Percentiles rank a stretch among this genome's conserved stretches.
Evolutionary conservation across 2,888 invertebrate genomes (phyloP).

Genomic region (Dynastes grantii): DNA sequence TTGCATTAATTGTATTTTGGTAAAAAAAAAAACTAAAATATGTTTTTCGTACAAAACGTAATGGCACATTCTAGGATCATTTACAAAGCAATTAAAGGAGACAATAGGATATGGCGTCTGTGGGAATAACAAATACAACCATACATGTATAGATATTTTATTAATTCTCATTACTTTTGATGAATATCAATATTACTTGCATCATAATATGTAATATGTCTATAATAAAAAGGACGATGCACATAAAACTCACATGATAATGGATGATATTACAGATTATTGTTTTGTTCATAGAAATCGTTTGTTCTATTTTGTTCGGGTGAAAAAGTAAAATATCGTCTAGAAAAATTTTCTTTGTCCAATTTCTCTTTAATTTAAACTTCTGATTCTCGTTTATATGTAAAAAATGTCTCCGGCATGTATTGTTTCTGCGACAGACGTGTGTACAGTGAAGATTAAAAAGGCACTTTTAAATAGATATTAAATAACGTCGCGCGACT

Average conservation of each 20-base stretch:
- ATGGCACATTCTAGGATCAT: no score
- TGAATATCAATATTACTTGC: constrained; percentile 42
- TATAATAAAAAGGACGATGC: constrained; percentile 52
- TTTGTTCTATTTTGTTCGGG: not conserved
- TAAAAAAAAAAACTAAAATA: no score
- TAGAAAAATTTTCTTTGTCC: not conserved
- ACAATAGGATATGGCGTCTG: no score
- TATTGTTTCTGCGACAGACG: not conserved
- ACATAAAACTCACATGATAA: constrained; percentile 49
- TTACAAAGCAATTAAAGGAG: no score
- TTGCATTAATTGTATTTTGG: no score
- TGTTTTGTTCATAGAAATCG: not conserved
- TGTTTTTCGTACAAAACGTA: no score
- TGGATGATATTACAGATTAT: constrained; percentile 36
- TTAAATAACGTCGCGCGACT: constrained; percentile 47
- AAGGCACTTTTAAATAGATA: constrained; percentile 55
- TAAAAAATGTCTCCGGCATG: not conserved
- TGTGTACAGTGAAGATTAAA: constrained; percentile 48
- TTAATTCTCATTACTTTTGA: constrained; percentile 49
- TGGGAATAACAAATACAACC: constrained; percentile 25
- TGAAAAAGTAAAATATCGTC: constrained; percentile 47
- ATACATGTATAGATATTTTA: constrained; percentile 49
- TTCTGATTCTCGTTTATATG: not conserved
- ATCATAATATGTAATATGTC: constrained; percentile 20
- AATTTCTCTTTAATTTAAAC: not conserved